Evolutionary conservation across 92 coral and sea anemone genomes (phyloP).

Genomic region (Porites lobata): DNA sequence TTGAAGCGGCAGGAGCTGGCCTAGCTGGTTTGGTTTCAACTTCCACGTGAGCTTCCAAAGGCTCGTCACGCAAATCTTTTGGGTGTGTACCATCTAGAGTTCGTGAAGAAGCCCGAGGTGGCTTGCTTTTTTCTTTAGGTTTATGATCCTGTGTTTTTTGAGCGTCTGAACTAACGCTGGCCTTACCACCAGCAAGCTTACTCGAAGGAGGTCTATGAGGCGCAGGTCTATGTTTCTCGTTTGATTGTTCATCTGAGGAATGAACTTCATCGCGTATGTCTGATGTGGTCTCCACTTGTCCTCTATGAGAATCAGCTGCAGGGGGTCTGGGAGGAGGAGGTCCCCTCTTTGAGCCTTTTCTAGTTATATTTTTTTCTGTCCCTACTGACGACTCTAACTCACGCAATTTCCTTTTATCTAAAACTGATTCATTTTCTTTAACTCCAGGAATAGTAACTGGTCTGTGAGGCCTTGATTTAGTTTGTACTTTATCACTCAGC

Average conservation of each 20-base stretch:
- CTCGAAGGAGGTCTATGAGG: slow-evolving; percentile 28
- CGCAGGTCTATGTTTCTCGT: slow-evolving; percentile 25
- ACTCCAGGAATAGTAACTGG: slow-evolving; percentile 14
- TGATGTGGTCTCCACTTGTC: not conserved
- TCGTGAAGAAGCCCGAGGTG: slow-evolving; percentile 12
- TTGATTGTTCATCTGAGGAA: slow-evolving; percentile 2
- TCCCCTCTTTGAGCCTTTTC: slow-evolving; percentile 18
- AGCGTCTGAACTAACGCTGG: too few relatives aligned
- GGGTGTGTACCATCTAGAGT: slow-evolving; percentile 5
- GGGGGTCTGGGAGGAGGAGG: slow-evolving; percentile 44
- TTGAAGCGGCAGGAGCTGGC: slow-evolving; percentile 67
- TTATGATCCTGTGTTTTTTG: not conserved
- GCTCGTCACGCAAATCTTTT: not conserved
- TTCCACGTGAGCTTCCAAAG: slow-evolving; percentile 4
- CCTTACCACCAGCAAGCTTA: not conserved
- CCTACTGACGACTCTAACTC: not conserved
- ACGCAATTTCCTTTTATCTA: not conserved
- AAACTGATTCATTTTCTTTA: not conserved
- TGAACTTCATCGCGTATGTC: not conserved
- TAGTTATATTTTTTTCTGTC: not conserved
- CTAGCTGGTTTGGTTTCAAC: slow-evolving; percentile 71
- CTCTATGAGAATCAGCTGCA: slow-evolving; percentile 1
- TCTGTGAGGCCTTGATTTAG: slow-evolving; percentile 16
- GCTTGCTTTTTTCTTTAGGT: slow-evolving; percentile 22
- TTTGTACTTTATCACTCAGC: slow-evolving; percentile 17